Evolutionary conservation across 2,797 vertebrate genomes (phyloP).

Genomic region (Cyclura pinguis): DNA sequence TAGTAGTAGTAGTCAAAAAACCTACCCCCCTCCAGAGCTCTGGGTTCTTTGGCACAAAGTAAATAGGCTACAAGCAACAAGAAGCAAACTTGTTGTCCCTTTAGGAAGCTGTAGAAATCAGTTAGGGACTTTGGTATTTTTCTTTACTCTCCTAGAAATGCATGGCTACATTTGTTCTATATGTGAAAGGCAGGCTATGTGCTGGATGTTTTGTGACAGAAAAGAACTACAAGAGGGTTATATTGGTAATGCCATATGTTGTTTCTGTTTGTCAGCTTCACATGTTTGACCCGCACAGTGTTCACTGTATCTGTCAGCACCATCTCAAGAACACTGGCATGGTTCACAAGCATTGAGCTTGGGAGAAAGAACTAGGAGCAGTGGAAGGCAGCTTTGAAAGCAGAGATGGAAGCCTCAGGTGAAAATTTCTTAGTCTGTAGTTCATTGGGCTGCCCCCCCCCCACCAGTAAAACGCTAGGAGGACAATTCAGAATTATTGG

Average conservation of each 20-base stretch:
- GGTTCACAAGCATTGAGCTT: background rate
- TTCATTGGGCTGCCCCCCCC: no score
- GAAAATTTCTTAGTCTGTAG: background rate
- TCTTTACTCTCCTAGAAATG: background rate
- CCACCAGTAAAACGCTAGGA: background rate
- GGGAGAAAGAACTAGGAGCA: background rate
- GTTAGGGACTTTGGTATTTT: background rate
- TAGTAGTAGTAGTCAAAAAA: no score
- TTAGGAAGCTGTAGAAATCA: background rate
- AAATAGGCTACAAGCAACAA: background rate
- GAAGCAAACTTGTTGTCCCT: background rate
- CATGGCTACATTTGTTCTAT: background rate
- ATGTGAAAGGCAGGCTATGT: background rate
- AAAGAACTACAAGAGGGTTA: background rate
- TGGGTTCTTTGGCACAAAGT: background rate
- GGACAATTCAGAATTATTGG: background rate
- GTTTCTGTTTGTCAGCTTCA: no score
- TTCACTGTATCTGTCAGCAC: background rate
- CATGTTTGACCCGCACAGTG: background rate
- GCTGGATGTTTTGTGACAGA: background rate
- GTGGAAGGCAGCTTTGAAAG: background rate
- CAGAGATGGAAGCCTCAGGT: background rate
- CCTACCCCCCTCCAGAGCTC: background rate
- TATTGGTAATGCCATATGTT: no score
- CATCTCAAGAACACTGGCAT: background rate